A percentile compares a stretch with the other conserved stretches of the same genome.
Evolutionary conservation across 2,113 vertebrate species (phyloP).

Genomic region (Proterorhinus semilunaris): DNA sequence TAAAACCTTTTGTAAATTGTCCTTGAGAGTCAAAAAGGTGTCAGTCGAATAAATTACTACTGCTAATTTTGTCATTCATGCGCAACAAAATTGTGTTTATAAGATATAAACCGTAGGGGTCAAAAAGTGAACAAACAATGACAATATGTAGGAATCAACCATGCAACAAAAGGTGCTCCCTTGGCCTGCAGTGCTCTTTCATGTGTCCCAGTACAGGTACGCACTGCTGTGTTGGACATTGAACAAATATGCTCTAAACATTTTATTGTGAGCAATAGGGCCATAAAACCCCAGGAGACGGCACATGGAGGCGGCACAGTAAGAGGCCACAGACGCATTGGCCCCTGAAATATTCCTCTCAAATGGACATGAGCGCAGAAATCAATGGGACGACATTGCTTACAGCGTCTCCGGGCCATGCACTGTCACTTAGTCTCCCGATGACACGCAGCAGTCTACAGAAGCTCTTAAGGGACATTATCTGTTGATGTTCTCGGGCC

Average conservation of each 20-base stretch:
- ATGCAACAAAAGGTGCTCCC: too few relatives aligned
- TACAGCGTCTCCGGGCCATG: slow-evolving; percentile 1
- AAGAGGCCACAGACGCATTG: slow-evolving; percentile 12
- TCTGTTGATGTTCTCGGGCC: slow-evolving; percentile 27
- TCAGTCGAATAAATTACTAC: too few relatives aligned
- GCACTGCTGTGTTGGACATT: too few relatives aligned
- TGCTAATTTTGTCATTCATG: too few relatives aligned
- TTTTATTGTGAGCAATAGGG: slow-evolving; percentile 5
- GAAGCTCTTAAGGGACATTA: slow-evolving; percentile 27
- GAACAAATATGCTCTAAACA: not conserved
- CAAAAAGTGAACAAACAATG: too few relatives aligned
- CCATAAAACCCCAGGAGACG: slow-evolving; percentile 13
- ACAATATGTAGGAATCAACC: too few relatives aligned
- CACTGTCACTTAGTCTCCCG: slow-evolving; percentile 11
- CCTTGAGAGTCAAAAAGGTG: too few relatives aligned
- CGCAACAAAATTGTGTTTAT: too few relatives aligned
- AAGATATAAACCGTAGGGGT: too few relatives aligned
- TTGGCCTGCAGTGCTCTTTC: too few relatives aligned
- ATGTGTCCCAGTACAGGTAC: too few relatives aligned
- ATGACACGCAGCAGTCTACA: slow-evolving; percentile 22
- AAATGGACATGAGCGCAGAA: slow-evolving; percentile 29
- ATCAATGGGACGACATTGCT: slow-evolving; percentile 17
- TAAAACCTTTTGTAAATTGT: too few relatives aligned
- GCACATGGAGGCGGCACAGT: not conserved
- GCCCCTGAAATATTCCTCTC: slow-evolving; percentile 16